Conservation (phyloP, 2,113 vertebrate genomes). For the Galeopterus variegatus region DNA sequence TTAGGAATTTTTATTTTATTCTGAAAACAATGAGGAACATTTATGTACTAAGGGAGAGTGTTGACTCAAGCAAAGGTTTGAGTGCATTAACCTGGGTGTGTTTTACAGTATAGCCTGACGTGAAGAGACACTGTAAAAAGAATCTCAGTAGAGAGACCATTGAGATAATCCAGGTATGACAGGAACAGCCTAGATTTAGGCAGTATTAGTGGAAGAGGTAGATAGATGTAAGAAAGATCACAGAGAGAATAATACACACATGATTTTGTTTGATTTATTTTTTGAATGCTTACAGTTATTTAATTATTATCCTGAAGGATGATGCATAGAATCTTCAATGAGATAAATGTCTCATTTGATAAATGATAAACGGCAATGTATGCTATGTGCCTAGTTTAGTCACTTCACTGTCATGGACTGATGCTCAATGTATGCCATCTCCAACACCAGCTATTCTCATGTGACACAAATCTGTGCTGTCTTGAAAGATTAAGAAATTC, state of each 20-base stretch:
- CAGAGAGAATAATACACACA: not conserved
- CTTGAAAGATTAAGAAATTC: too few relatives aligned
- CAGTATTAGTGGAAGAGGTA: not conserved
- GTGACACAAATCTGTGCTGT: not conserved
- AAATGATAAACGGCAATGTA: not conserved
- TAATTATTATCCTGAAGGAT: not conserved
- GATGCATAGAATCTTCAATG: not conserved
- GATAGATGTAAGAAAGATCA: not conserved
- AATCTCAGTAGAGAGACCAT: not conserved
- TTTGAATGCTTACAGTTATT: not conserved
- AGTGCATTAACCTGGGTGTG: not conserved
- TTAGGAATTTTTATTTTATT: constrained; percentile 48
- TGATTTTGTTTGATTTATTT: not conserved
- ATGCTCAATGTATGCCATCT: not conserved
- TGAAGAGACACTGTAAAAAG: not conserved
- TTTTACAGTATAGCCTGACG: not conserved
- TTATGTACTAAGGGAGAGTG: not conserved
- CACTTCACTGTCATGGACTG: not conserved
- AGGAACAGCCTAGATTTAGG: not conserved
- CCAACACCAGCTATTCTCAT: not conserved
- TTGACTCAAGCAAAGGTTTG: not conserved
- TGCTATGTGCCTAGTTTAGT: not conserved
- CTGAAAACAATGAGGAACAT: not conserved
- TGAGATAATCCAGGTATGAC: not conserved
- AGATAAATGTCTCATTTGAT: not conserved